Conservation (phyloP, 1,140 invertebrate genomes). For the Wasmannia auropunctata region DNA sequence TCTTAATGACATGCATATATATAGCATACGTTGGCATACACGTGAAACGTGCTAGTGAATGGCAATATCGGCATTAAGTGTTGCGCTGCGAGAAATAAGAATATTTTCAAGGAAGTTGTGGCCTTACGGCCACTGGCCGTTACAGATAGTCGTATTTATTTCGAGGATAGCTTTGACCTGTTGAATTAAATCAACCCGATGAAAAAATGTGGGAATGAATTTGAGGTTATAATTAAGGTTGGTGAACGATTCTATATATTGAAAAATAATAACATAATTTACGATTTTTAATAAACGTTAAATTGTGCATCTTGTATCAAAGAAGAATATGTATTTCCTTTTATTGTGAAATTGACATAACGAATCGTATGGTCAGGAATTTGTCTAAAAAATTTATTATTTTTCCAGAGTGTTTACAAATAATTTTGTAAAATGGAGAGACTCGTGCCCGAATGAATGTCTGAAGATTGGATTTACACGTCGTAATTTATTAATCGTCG, state of each 20-base stretch:
- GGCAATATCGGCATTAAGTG: too few species aligned
- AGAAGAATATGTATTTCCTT: neutral
- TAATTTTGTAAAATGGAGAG: neutral
- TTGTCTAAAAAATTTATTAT: neutral
- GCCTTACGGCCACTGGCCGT: neutral
- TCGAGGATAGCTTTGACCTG: neutral
- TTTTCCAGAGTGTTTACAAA: neutral
- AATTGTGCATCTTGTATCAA: neutral
- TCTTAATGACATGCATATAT: neutral
- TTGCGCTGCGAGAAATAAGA: neutral
- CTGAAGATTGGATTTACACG: conserved; percentile 11
- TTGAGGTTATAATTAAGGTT: conserved; percentile 20
- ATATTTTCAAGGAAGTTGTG: neutral
- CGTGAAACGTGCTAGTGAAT: neutral
- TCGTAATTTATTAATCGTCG: too few species aligned
- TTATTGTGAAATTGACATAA: neutral
- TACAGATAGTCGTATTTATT: neutral
- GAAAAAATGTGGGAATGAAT: neutral
- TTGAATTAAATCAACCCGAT: neutral
- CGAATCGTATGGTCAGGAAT: too few species aligned
- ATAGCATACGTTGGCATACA: too few species aligned
- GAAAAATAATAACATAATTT: neutral
- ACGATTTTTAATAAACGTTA: neutral
- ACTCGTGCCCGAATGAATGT: neutral
- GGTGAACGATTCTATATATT: neutral